Base-by-base conservation (phyloP, 2,113 vertebrate species). In the Sakesphorus luctuosus region DNA sequence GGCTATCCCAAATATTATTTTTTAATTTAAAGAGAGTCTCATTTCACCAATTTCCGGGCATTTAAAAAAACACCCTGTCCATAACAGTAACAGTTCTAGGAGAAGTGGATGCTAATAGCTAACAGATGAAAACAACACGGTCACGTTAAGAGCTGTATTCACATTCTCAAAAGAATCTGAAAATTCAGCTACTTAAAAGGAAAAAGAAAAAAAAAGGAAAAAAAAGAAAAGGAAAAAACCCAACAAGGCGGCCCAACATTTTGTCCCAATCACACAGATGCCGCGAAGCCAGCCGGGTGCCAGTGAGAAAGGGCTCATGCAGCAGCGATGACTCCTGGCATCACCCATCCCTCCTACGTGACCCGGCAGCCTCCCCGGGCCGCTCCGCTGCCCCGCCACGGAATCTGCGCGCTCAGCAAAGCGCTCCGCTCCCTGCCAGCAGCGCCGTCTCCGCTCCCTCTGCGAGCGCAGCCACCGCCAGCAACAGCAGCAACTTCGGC, bases 351-450 rank as follows among this genome's bases (percentile, higher is more conserved):
- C 76, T 94, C 94, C 87, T 67, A 87, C 87, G 52, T 80, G 93
- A 84, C 89, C 49, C 80, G 94, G 94, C 86, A 89, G 97, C 79
- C 31, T 73, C 79, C 59, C 79, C 29, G 11, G 46, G 40, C 40
- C 81, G 49, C 96, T 36, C 92, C 49, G 95, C 95, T 49, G 92
- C 96, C 65, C 83, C 75, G 92, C 90, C 93, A 92, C 84, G 67
- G 65, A 97, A 97, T 90, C 85, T 96, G 96, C 94, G 88, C 92
- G 65, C 96, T 96, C 96, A 97, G 96, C 97, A 96, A 95, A 93
- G 79, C 93, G 92, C 95, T 93, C 93, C 89, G 86, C 87, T 97
- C 92, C 79, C 44, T 80, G 88, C 93, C 71, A 33, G 78, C 75
- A 93, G 55, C 96, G 84, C 94, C 15, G 23, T 17, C 96, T 92